Base-by-base conservation (phyloP, 2,888 invertebrate genomes). In the Thalpophila matura region DNA sequence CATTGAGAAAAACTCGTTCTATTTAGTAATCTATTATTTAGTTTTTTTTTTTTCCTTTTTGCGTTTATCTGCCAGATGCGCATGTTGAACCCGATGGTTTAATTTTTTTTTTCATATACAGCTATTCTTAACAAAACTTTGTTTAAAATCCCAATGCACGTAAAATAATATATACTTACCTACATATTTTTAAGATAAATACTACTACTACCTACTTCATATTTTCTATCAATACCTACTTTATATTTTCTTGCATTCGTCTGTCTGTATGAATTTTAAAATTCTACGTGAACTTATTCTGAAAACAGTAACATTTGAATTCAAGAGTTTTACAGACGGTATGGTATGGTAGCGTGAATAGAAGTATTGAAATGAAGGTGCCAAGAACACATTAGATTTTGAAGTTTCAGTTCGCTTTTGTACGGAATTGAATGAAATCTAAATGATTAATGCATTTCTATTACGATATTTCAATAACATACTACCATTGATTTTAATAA, bases 221-320 rank as follows among this genome's bases (percentile, higher is more conserved):
- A 18, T 9, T n/a, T 1, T 7, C 3, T 9, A 71, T 26, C 46
- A 65, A 53, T 53, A 65, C 46, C 16, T 37, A 54, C 35, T 27
- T 55, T 43, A 45, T 49, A 65, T 29, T 58, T 40, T 58, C 40
- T 22, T n/a, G 45, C 68, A 46, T 16, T 37, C 65, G 72, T 58
- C 53, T 50, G 29, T 57, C 64, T 69, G 38, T 66, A 59, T 72
- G 66, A 66, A 72, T 69, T 69, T 72, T 71, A 65, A 72, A 59
- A 72, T 69, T 72, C 67, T 72, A 72, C 66, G 73, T 72, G 72
- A 72, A 59, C 31, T 38, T 66, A 65, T 69, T 69, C 59, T 53
- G 38, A 45, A 59, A 69, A 66, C 58, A 65, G 58, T 72, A 72
- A 66, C 51, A 66, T 69, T 69, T 69, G 47, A 72, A 69, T 69